These are phyloP conservation scores for Hyppa rectilinea DNA, from an alignment of 2,888 invertebrate species.

Conservation along the genomic window DNA sequence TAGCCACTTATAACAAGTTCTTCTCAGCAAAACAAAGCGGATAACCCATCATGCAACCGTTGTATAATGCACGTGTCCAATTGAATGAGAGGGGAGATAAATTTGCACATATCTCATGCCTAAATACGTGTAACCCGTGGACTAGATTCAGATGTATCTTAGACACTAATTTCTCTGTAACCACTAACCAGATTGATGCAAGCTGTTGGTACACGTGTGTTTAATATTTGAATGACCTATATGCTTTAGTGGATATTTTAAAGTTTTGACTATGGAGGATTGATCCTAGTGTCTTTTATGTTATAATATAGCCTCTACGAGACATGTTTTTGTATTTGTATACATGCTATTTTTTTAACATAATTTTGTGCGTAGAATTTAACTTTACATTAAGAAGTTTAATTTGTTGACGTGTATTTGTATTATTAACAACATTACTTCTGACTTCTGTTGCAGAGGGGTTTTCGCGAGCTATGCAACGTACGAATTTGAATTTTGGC, in stretches of 20 bases:
- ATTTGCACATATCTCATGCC: constrained; percentile 32
- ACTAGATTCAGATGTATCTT: constrained; percentile 24
- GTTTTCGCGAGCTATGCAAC: background rate
- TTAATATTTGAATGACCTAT: background rate
- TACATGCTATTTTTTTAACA: no score
- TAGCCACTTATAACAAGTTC: constrained; percentile 41
- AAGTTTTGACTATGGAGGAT: background rate
- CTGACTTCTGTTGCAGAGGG: background rate
- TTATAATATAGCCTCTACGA: background rate
- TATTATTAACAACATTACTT: background rate
- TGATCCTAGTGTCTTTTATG: background rate
- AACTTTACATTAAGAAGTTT: background rate
- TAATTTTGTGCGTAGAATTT: no score
- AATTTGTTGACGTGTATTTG: background rate
- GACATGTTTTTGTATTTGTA: no score
- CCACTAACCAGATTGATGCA: background rate
- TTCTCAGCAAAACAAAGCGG: constrained; percentile 51
- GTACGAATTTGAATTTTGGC: background rate
- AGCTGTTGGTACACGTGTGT: constrained; percentile 4
- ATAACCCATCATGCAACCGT: constrained; percentile 47
- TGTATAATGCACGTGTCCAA: constrained; percentile 47
- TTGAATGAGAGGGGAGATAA: constrained; percentile 49
- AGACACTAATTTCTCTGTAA: constrained; percentile 16
- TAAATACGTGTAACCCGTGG: constrained; percentile 33
- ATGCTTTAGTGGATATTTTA: background rate